Percentiles rank a stretch among this genome's conserved stretches.
phyloP scores from a whole-genome alignment of 2,888 invertebrate genomes.

The Polietes domitor region DNA sequence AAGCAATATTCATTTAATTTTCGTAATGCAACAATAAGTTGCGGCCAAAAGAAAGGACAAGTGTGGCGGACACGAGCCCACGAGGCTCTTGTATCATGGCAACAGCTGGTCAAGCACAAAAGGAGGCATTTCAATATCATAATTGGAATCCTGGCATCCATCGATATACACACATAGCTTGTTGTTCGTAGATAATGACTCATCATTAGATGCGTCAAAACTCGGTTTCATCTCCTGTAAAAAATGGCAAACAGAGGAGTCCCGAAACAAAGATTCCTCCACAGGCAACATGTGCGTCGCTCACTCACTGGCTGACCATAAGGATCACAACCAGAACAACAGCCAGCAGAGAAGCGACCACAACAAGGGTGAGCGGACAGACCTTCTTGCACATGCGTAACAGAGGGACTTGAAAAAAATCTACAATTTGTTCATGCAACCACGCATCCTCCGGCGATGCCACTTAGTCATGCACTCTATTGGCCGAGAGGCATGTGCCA shows the following conservation, averaged over 20 bases:
- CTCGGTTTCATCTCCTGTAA: constrained; percentile 53
- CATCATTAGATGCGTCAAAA: constrained; percentile 64
- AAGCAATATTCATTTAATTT: neutral
- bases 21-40: neutral
- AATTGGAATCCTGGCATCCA: constrained; percentile 48
- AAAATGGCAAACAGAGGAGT: constrained; percentile 52
- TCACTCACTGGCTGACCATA: constrained; percentile 33
- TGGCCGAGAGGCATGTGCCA: neutral
- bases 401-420: neutral
- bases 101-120: constrained; percentile 60
- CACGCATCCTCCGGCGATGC: constrained; percentile 39
- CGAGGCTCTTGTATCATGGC: too few species aligned
- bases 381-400: constrained; percentile 12
- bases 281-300: constrained; percentile 47
- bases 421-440: constrained; percentile 6
- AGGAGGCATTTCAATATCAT: constrained; percentile 29
- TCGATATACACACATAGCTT: neutral
- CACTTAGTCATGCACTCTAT: constrained; percentile 11
- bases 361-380: constrained; percentile 6
- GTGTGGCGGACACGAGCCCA: constrained; percentile 68
- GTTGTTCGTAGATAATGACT: constrained; percentile 37
- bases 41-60: constrained; percentile 16
- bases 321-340: constrained; percentile 12
- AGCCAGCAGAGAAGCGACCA: constrained; percentile 30
- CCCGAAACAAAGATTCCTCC: constrained; percentile 10